Evolutionary conservation across 2,113 vertebrate species (phyloP), one percentile per base, ranked within the genome.

Genomic region (Tenebrosternarchus preto): DNA sequence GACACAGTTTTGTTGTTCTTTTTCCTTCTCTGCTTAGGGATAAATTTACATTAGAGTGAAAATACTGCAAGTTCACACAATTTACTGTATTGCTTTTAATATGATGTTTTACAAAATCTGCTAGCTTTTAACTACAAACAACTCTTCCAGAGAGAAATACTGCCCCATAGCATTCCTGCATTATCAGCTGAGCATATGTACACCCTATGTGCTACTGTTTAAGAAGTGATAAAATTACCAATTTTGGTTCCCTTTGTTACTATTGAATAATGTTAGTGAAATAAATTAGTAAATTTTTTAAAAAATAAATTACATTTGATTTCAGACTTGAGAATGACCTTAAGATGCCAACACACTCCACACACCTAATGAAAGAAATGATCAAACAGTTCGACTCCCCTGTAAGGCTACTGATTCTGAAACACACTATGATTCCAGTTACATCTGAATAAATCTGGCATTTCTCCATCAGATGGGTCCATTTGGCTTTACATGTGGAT

Each of bases 61-160:
- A 91, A 91, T 20, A 29, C 87, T 91, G 90, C 90, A 90, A 20
- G 24, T 39, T 22, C 16, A 68, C 83, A 39, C 25, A 20, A n/a
- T 33, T 57, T 63, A 56, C 29, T 29, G 27, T 85, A 84, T 84
- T 84, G 83, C 83, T 85, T 82, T 39, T 39, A 77, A 73, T 22
- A 66, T 70, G 3, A 39, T 22, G 59, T 66, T 77, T 63, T 17
- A 53, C 27, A 77, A 77, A 57, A 24, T 66, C 78, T 1, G 11
- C n/a, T 22, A 66, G 29, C 57, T 64, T 24, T 19, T 61, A 29
- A n/a, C 57, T 19, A 33, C 50, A 24, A 56, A 53, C 20, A 16
- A 25, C 31, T 77, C 46, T 67, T 56, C 53, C 15, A 36, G 63
- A 55, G 12, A 67, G 53, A 67, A 77, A 33, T 6, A 25, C 4